Conservation (phyloP, 2,113 vertebrate genomes). For the Dryoscopus gambensis region DNA sequence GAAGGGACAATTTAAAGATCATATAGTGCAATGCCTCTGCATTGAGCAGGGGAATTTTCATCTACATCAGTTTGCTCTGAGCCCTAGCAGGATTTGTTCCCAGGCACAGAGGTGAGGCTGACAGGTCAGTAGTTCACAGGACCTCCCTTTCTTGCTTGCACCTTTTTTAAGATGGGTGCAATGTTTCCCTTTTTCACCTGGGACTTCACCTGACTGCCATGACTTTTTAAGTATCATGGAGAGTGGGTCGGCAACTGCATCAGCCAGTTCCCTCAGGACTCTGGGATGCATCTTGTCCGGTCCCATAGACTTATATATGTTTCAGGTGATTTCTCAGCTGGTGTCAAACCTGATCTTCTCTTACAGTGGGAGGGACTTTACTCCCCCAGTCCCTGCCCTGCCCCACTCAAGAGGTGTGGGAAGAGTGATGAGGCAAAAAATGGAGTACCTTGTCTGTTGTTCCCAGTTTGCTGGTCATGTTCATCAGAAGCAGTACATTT, state of each 20-base stretch:
- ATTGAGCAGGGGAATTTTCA: neutral
- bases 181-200: neutral
- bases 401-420: neutral
- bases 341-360: neutral
- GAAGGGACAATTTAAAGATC: neutral
- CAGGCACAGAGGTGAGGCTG: neutral
- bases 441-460: neutral
- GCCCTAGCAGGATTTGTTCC: neutral
- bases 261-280: neutral
- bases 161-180: neutral
- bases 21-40: neutral
- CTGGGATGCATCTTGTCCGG: neutral
- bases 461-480: neutral
- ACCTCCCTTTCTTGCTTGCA: neutral
- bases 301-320: too few relatives aligned
- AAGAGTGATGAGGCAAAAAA: neutral
- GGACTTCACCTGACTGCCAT: neutral
- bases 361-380: neutral
- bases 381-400: neutral
- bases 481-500: neutral
- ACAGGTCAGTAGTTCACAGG: neutral
- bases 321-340: neutral
- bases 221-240: neutral
- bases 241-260: neutral
- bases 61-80: neutral